A percentile compares a stretch with the other conserved stretches of the same genome.
These are phyloP conservation scores for Lepilemur septentrionalis DNA, from an alignment of 2,797 vertebrate genomes.

Conservation along the genomic window DNA sequence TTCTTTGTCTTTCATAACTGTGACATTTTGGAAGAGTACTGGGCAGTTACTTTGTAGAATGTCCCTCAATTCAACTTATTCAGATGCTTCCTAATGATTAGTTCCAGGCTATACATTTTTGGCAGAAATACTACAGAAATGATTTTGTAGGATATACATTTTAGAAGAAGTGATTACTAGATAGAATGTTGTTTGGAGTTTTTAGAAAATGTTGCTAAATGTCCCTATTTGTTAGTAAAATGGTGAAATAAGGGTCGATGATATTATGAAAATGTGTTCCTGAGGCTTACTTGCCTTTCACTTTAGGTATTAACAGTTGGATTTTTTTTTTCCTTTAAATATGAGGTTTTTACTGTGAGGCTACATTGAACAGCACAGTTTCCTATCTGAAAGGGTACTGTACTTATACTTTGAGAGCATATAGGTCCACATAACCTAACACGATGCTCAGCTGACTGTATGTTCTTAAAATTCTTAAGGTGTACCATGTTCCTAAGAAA, in stretches of 20 bases:
- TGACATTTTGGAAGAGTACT: not conserved
- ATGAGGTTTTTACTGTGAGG: not conserved
- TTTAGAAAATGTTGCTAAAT: conserved; percentile 30
- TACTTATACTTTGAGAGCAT: conserved; percentile 10
- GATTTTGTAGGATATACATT: conserved; percentile 19
- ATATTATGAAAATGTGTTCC: conserved; percentile 8
- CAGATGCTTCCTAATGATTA: not conserved
- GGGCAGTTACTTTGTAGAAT: conserved; percentile 32
- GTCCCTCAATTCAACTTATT: not conserved
- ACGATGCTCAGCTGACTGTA: not conserved
- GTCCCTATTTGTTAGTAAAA: conserved; percentile 16
- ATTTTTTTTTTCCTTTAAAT: not conserved
- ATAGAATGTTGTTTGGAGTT: not conserved
- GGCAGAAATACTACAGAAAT: not conserved
- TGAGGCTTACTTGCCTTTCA: conserved; percentile 9
- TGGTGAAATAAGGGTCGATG: not conserved
- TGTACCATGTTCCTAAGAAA: conserved; percentile 32
- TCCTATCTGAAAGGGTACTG: not conserved
- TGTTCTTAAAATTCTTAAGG: conserved; percentile 30
- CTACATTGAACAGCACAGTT: conserved; percentile 45
- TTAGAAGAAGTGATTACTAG: conserved; percentile 10
- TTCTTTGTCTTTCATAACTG: conserved; percentile 30
- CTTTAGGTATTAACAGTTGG: not conserved
- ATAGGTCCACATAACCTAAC: not conserved
- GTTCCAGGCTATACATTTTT: conserved; percentile 34